Percentiles rank a stretch among this genome's conserved stretches.
phyloP scores from a whole-genome alignment of 1,140 invertebrate genomes.

The Popillia japonica region DNA sequence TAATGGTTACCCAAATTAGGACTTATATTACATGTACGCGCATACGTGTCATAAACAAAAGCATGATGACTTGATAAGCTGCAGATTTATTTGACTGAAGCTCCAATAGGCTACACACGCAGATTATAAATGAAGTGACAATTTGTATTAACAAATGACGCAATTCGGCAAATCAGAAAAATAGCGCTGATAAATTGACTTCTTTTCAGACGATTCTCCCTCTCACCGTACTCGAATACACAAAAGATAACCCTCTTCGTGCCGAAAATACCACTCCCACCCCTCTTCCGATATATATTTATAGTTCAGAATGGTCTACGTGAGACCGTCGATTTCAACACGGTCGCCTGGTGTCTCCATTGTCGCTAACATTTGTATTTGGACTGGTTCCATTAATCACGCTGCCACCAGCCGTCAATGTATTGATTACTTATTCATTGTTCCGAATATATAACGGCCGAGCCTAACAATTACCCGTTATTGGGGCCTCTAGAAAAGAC shows the following conservation, averaged over 20 bases:
- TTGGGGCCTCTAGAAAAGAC: too few relatives aligned
- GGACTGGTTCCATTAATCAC: conserved; percentile 9
- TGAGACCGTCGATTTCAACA: conserved; percentile 9
- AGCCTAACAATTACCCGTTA: too few relatives aligned
- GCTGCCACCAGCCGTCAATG: neutral
- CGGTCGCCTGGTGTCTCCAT: neutral
- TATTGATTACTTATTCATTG: conserved; percentile 7
- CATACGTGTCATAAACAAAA: too few relatives aligned
- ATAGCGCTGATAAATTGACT: conserved; percentile 4
- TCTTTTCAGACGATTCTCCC: neutral
- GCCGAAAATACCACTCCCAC: neutral
- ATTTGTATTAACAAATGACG: conserved; percentile 11
- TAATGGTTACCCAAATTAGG: too few relatives aligned
- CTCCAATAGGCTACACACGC: neutral
- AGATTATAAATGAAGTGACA: conserved; percentile 6
- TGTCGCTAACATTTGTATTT: conserved; percentile 1
- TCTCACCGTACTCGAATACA: neutral
- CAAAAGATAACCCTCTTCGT: conserved; percentile 9
- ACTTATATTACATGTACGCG: too few relatives aligned
- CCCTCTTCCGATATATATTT: conserved; percentile 5
- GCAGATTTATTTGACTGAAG: neutral
- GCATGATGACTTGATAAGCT: neutral
- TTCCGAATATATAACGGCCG: conserved; percentile 3
- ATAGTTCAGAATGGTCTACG: conserved; percentile 6
- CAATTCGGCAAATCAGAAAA: conserved; percentile 10